Base-by-base conservation (phyloP, 2,113 vertebrate species). In the Cairina moschata region DNA sequence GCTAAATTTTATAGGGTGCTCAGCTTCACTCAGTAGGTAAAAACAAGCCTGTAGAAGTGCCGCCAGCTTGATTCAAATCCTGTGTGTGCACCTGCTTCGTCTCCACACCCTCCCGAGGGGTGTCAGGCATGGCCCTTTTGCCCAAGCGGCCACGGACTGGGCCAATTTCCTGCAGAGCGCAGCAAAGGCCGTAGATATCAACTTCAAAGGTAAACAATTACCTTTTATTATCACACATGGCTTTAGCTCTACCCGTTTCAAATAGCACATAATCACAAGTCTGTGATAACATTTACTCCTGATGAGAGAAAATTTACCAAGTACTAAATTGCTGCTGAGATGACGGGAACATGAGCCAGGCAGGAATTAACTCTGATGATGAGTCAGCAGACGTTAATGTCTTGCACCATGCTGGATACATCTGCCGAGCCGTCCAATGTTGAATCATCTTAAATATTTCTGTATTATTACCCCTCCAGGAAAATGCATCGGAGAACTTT, bases 171-270 rank as follows among this genome's bases (percentile, higher is more conserved):
- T 92, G 69, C 77, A 72, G 93, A 88, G 77, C 22, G 13, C 90
- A 4, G 2, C 0, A 1, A 94, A 82, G 82, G 80, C 93, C 10
- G 3, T 13, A 68, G 90, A 62, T 95, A 93, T 68, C 96, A 55
- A 72, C 96, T 96, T 96, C 83, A 96, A 96, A 97, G 95, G 95
- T 96, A 96, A 97, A 96, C 95, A 97, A 97, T 91, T 95, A 95
- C 93, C 89, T 97, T 97, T 96, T 97, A 91, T 96, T 97, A 96
- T 97, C 95, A 95, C 86, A 95, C 84, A 91, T 96, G 90, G 92
- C 92, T 95, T 95, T 92, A 91, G 86, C 92, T 78, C 82, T 95
- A 86, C 91, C 86, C 90, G 83, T 96, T 97, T 97, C 96, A 96
- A 96, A 93, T 90, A 96, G 89, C 86, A 89, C 88, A 72, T 97